Base-by-base conservation (phyloP, 2,797 vertebrate species). In the Xenops minutus region DNA sequence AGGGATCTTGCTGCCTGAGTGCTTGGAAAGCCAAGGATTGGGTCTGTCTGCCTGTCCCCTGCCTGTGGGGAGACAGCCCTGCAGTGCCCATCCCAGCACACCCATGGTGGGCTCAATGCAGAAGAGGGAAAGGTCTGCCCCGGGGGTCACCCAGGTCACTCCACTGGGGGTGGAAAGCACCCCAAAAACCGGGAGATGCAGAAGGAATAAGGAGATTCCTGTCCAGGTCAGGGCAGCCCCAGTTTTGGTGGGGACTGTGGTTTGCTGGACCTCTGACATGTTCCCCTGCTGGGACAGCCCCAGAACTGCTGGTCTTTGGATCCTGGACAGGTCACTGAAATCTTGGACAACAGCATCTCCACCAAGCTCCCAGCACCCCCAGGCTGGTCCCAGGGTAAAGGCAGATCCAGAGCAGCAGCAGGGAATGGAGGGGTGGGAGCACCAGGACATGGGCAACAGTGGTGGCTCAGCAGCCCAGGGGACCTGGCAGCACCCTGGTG, bases 41-140 rank as follows among this genome's bases (percentile, higher is more conserved):
- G 21, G 27, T 26, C 22, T 16, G 12, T 20, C 37, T n/a, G 22
- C 37, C 37, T 52, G 27, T 2, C 10, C 26, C 24, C n/a, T 27
- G 30, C 18, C 43, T 22, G 6, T 2, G 63, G 3, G 22, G 30
- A 55, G 36, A 21, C 51, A 46, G 22, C 39, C 32, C 43, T 32
- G n/a, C 48, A 1, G 21, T 58, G 30, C 52, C 43, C 27, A 13
- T 29, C 59, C 54, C 69, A 44, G 68, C 8, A 11, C 26, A 17
- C 9, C 37, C 46, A 48, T 21, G 7, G 30, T 6, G 59, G 61
- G 9, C 54, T 69, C 64, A 8, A 0, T 0, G 5, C 0, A 12
- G 19, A 55, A 5, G 1, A 5, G 10, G 30, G 58, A 22, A 73
- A 34, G 41, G 19, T 54, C 62, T 43, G 0, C 8, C 24, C n/a